These are phyloP conservation scores for Agelas oroides DNA, from an alignment of 37 sponge, comb jelly and placozoan species.

Conservation along the genomic window DNA sequence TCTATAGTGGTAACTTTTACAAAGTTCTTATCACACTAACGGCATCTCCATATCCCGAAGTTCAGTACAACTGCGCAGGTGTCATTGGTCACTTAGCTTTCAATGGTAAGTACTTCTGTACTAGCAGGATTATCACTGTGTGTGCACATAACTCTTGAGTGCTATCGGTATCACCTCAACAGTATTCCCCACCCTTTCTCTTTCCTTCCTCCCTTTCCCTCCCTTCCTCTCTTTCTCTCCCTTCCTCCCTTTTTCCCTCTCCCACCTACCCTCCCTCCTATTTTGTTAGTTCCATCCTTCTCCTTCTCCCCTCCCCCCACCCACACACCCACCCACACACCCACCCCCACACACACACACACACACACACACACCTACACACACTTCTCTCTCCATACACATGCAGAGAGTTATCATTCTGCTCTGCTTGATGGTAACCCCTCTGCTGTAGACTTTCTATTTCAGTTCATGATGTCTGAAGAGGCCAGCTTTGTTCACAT, in stretches of 20 bases:
- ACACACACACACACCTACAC: background rate
- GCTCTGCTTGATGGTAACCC: conserved; percentile 31
- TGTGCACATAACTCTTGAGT: background rate
- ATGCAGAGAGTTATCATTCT: conserved; percentile 47
- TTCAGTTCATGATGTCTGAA: conserved; percentile 29
- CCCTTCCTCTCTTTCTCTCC: too few relatives aligned
- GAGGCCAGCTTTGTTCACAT: conserved; percentile 57
- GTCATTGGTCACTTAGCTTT: conserved; percentile 75
- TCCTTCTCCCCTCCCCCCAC: too few relatives aligned
- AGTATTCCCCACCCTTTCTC: too few relatives aligned
- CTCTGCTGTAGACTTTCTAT: conserved; percentile 38
- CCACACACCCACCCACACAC: background rate
- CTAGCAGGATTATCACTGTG: background rate
- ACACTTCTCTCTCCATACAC: background rate
- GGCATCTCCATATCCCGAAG: conserved; percentile 60
- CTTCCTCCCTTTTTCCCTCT: too few relatives aligned
- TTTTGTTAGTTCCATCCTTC: too few relatives aligned
- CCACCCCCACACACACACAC: background rate
- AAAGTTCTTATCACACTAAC: conserved; percentile 46
- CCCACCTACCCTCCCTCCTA: too few relatives aligned
- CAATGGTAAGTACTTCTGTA: conserved; percentile 41
- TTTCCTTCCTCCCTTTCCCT: too few relatives aligned
- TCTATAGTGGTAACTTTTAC: conserved; percentile 50
- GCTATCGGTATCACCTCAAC: too few relatives aligned
- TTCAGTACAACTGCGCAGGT: conserved; percentile 83